Conservation (phyloP, 1,140 invertebrate species). For the Pseudobourletiella spinata region DNA sequence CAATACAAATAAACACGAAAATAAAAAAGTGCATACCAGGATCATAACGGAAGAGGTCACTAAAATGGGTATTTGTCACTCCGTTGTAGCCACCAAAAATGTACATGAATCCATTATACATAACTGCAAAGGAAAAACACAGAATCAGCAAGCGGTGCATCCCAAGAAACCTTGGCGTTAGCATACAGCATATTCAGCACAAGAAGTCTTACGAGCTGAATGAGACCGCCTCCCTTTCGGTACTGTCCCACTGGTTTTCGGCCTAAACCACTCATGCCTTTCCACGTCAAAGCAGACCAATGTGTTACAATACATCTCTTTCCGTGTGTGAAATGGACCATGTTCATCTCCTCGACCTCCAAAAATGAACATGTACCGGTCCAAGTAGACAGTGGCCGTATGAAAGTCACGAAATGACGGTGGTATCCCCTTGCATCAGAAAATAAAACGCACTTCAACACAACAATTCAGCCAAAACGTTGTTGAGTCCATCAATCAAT, state of each 20-base stretch:
- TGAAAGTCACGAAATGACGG: slow-evolving; percentile 79
- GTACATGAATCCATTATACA: slow-evolving; percentile 58
- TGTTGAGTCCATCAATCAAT: too few relatives aligned
- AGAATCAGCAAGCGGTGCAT: neutral
- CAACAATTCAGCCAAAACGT: too few relatives aligned
- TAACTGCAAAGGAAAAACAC: slow-evolving; percentile 48
- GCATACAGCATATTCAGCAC: too few relatives aligned
- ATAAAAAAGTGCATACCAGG: slow-evolving; percentile 41
- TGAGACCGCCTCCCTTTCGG: slow-evolving; percentile 68
- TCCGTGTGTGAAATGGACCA: slow-evolving; percentile 53
- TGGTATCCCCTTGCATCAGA: slow-evolving; percentile 42
- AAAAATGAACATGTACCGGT: slow-evolving; percentile 56
- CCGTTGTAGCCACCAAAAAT: slow-evolving; percentile 84
- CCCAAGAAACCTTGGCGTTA: neutral
- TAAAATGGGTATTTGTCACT: slow-evolving; percentile 60
- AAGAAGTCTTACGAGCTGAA: slow-evolving; percentile 62
- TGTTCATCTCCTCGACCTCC: slow-evolving; percentile 66
- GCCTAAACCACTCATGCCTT: slow-evolving; percentile 57
- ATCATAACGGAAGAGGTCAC: slow-evolving; percentile 67
- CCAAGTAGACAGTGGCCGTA: slow-evolving; percentile 54
- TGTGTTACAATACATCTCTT: slow-evolving; percentile 67
- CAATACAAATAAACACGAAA: neutral
- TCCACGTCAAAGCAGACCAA: slow-evolving; percentile 66
- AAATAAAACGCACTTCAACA: neutral
- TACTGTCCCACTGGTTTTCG: slow-evolving; percentile 46